Base-by-base conservation (phyloP, 2,797 vertebrate species). In the Sarcophilus harrisii region DNA sequence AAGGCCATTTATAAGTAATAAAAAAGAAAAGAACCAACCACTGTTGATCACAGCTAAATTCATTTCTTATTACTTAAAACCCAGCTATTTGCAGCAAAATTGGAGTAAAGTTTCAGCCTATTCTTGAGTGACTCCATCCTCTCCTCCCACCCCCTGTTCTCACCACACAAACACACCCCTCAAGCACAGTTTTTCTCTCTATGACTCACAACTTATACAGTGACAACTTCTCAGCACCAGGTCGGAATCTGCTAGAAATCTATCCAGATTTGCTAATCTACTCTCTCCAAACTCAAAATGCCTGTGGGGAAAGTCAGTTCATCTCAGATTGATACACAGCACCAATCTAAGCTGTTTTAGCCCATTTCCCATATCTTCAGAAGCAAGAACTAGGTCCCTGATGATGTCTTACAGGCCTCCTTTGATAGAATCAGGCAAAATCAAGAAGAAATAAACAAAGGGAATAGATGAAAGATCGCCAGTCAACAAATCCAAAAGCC, bases 1-100 rank as follows among this genome's bases (percentile, higher is more conserved):
- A 96, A 29, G 57, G 93, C 54, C 32, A 52, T 10, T 73, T 45
- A 57, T 96, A 90, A 87, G 9, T 45, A 14, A 57, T 58, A 96
- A 57, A 81, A 97, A 95, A 58, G 87, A 95, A 96, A 93, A 38
- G 18, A 60, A 73, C 11, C 29, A n/a, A 9, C 8, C 1, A n/a
- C 81, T 60, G 21, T 90, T 93, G 92, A 38, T 58, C 62, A 60
- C 0, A 32, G 13, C 24, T 58, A 92, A 90, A 90, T 92, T 58
- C 52, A 16, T 49, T 38, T 81, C n/a, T 81, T 95, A 1, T 11
- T 91, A 87, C 66, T 95, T 97, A 92, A 54, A 62, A 96, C 60
- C 4, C 13, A 90, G 29, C 12, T 10, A 58, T 45, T 52, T 87
- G 73, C 38, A 45, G 73, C 9, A 87, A 81, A 87, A 87, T 45